These are phyloP conservation scores for Crocidura indochinensis DNA, from an alignment of 2,797 vertebrate species.

Conservation along the genomic window DNA sequence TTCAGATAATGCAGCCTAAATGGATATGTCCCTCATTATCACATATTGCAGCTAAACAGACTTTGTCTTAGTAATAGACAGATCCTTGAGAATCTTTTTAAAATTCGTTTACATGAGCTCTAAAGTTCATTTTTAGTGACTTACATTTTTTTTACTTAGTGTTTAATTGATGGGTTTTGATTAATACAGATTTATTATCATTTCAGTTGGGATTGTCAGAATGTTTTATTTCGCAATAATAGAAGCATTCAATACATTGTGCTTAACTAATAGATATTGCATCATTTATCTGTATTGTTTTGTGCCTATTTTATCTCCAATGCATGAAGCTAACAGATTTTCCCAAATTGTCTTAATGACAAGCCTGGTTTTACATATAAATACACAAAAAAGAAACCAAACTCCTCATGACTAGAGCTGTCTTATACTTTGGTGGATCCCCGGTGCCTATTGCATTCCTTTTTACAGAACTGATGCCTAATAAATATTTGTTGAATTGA, in stretches of 20 bases:
- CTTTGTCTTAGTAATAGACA: conserved; percentile 32
- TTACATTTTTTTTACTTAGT: conserved; percentile 3
- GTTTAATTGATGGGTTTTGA: conserved; percentile 51
- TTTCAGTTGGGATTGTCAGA: conserved; percentile 46
- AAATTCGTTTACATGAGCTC: conserved; percentile 35
- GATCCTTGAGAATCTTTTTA: conserved; percentile 33
- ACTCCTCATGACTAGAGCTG: background rate
- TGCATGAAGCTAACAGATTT: conserved; percentile 18
- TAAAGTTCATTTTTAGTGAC: conserved; percentile 47
- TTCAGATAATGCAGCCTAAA: conserved; percentile 38
- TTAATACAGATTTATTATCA: conserved; percentile 51
- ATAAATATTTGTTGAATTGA: conserved; percentile 70
- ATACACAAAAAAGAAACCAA: conserved; percentile 40
- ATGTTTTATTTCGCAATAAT: conserved; percentile 66
- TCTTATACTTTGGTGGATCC: conserved; percentile 53
- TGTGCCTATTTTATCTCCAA: conserved; percentile 61
- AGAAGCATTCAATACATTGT: conserved; percentile 27
- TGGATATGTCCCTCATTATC: conserved; percentile 45
- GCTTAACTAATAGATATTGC: conserved; percentile 37
- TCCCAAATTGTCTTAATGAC: conserved; percentile 57
- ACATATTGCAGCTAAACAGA: conserved; percentile 25
- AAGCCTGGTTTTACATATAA: conserved; percentile 46
- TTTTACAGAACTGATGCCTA: conserved; percentile 34
- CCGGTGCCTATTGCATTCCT: conserved; percentile 48
- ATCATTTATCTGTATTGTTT: conserved; percentile 37